Evolutionary conservation across 2,797 vertebrate species (phyloP).

Genomic region (Myiotriccus ornatus): DNA sequence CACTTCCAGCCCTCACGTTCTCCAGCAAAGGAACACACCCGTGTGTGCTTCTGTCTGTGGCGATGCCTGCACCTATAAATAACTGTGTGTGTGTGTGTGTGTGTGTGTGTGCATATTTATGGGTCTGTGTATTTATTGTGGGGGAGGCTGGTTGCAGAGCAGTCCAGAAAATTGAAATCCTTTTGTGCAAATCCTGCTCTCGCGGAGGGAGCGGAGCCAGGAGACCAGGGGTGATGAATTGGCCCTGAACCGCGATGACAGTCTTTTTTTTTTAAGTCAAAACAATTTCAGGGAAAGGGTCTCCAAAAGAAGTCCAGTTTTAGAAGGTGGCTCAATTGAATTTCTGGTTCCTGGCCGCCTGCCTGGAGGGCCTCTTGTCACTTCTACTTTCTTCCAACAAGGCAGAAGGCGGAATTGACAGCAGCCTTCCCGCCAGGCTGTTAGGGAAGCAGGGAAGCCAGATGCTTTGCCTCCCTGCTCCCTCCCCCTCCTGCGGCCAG

Average conservation of each 20-base stretch:
- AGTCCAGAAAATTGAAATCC: conserved; percentile 3
- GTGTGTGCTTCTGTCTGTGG: not conserved
- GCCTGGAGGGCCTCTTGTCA: conserved; percentile 66
- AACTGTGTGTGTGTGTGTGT: not conserved
- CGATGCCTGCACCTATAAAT: conserved; percentile 14
- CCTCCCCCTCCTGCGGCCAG: not conserved
- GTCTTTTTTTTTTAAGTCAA: not conserved
- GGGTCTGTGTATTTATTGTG: not conserved
- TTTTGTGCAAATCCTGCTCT: not conserved
- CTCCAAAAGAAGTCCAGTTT: conserved; percentile 54
- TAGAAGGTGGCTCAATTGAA: conserved; percentile 43
- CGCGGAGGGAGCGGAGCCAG: not conserved
- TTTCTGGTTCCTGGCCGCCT: conserved; percentile 63
- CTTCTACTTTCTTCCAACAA: conserved; percentile 64
- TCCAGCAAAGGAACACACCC: not conserved
- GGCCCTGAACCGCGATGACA: not conserved
- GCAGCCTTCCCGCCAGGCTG: conserved; percentile 61
- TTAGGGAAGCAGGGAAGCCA: conserved; percentile 34
- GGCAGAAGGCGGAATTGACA: conserved; percentile 65
- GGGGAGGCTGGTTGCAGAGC: not conserved
- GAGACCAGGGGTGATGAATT: conserved; percentile 2
- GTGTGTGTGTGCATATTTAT: not conserved
- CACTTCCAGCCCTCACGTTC: not conserved
- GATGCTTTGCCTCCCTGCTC: conserved; percentile 55
- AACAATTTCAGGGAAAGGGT: conserved; percentile 24